Percentiles rank a stretch among this genome's conserved stretches.
phyloP scores from a whole-genome alignment of 2,113 vertebrate genomes.

The Anolis carolinensis region DNA sequence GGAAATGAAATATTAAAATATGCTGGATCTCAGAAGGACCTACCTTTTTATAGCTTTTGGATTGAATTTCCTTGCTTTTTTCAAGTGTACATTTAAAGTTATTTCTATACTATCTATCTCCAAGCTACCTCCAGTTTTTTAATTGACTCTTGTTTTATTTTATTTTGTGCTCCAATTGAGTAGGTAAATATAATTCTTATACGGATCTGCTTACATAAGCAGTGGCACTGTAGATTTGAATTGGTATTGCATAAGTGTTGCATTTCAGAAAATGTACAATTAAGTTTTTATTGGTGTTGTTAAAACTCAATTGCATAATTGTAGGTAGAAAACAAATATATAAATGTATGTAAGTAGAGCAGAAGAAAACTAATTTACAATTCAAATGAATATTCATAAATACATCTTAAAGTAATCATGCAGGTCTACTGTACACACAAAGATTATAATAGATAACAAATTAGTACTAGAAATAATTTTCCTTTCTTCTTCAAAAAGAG shows the following conservation, averaged over 20 bases:
- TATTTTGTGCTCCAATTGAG: background rate
- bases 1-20: too few species aligned
- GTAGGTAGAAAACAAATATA: background rate
- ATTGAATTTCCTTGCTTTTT: background rate
- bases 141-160: background rate
- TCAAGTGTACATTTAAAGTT: background rate
- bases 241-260: slow-evolving; percentile 5
- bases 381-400: background rate
- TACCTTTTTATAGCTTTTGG: background rate
- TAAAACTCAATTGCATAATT: slow-evolving; percentile 13
- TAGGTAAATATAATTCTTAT: background rate
- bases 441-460: slow-evolving; percentile 9
- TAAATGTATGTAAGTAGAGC: background rate
- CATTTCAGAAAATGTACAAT: slow-evolving; percentile 13
- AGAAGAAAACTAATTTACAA: background rate
- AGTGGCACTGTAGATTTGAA: background rate
- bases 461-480: background rate
- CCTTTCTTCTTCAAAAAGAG: background rate
- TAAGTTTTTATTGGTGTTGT: slow-evolving; percentile 9
- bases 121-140: background rate
- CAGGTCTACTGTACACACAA: background rate
- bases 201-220: background rate
- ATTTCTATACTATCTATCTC: background rate
- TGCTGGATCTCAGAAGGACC: background rate
- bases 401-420: background rate